Conservation (phyloP, 2,888 invertebrate species). For the Norana najaformis region DNA sequence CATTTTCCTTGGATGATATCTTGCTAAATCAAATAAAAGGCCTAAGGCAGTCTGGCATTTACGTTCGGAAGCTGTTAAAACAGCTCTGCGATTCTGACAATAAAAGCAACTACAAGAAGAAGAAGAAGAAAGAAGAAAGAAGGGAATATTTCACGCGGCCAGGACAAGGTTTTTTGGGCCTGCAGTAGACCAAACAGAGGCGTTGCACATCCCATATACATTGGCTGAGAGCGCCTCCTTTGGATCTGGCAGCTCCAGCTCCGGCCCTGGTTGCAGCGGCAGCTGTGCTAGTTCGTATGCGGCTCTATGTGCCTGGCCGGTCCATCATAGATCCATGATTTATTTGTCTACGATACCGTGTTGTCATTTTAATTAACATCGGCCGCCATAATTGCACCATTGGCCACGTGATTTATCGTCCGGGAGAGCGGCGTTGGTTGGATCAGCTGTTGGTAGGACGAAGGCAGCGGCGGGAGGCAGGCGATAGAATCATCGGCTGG, state of each 20-base stretch:
- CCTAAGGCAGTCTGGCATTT: not conserved
- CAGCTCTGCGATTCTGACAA: not conserved
- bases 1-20: not conserved
- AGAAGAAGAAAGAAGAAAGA: no score
- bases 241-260: not conserved
- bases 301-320: not conserved
- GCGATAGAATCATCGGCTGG: slow-evolving; percentile 24
- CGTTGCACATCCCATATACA: not conserved
- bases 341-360: slow-evolving; percentile 23
- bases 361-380: slow-evolving; percentile 25
- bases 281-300: slow-evolving; percentile 22
- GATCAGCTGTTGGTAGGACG: slow-evolving; percentile 15
- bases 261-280: not conserved
- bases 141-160: not conserved
- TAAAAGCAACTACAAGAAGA: not conserved
- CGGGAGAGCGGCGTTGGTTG: not conserved
- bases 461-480: slow-evolving; percentile 9
- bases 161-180: not conserved
- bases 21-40: not conserved
- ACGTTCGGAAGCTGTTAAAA: slow-evolving; percentile 13
- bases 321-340: slow-evolving; percentile 22
- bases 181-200: not conserved
- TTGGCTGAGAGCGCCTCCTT: not conserved
- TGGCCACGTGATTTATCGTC: slow-evolving; percentile 26
- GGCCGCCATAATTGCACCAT: slow-evolving; percentile 26